Percentiles rank a stretch among this genome's conserved stretches.
Evolutionary conservation across 2,113 vertebrate genomes (phyloP).

Genomic region (Phalacrocorax carbo): DNA sequence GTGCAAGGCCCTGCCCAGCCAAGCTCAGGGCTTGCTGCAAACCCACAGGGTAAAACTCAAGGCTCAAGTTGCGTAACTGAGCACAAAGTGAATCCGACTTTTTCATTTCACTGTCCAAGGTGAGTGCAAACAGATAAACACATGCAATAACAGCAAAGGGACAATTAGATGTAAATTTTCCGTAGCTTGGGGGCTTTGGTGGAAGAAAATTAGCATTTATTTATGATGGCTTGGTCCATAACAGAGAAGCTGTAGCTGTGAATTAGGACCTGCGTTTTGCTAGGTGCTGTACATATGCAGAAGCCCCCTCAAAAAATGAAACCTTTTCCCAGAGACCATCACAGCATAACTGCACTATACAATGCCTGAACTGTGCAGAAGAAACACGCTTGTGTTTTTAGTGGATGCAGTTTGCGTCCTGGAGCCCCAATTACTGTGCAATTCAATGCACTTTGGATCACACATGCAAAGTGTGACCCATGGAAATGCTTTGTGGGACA

Average conservation of each 20-base stretch:
- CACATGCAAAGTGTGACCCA: neutral
- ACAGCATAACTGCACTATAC: neutral
- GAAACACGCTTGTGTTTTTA: neutral
- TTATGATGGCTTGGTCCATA: neutral
- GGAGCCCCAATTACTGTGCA: neutral
- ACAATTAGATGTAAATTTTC: neutral
- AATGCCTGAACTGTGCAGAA: neutral
- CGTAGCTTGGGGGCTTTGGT: neutral
- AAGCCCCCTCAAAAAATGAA: neutral
- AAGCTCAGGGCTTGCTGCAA: neutral
- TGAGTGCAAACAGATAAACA: neutral
- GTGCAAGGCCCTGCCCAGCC: neutral
- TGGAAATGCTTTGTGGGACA: neutral
- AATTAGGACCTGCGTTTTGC: neutral
- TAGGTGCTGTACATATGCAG: neutral
- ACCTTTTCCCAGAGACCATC: neutral
- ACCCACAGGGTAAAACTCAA: neutral
- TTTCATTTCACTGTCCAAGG: neutral
- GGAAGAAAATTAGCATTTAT: neutral
- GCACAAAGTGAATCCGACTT: neutral
- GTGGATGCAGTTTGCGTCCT: neutral
- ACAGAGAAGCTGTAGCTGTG: neutral
- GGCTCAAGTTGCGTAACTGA: neutral
- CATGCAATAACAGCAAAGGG: neutral
- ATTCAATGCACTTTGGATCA: neutral